phyloP scores from a whole-genome alignment of 1,140 invertebrate genomes.

The Pseudomyrmex flavicornis region DNA sequence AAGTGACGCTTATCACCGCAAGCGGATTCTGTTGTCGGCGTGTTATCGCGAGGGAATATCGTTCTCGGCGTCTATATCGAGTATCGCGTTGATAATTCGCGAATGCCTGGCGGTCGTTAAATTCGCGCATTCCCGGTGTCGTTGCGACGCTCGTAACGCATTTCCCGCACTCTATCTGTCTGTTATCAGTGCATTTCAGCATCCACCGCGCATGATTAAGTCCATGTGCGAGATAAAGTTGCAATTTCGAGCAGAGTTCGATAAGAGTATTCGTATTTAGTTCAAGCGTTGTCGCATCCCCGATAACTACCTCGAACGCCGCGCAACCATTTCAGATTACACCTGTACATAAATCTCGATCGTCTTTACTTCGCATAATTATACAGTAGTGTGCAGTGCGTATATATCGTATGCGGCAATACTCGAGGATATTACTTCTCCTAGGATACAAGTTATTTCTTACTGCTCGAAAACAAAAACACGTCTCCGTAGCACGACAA shows the following conservation, averaged over 20 bases:
- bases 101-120: constrained; percentile 52
- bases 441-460: constrained; percentile 19
- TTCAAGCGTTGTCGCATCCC: too few relatives aligned
- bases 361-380: background rate
- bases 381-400: background rate
- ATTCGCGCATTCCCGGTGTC: constrained; percentile 1
- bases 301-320: too few relatives aligned
- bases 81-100: constrained; percentile 57
- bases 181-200: background rate
- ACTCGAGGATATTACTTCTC: too few relatives aligned
- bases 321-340: too few relatives aligned
- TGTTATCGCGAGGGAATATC: constrained; percentile 59
- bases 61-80: constrained; percentile 8
- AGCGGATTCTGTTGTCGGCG: constrained; percentile 35
- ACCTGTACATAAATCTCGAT: too few relatives aligned
- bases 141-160: constrained; percentile 10
- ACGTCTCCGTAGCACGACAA: background rate
- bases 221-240: background rate
- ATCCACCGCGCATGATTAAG: constrained; percentile 4
- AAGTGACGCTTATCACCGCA: background rate
- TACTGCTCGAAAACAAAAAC: background rate
- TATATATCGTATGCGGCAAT: background rate
- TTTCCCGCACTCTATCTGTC: background rate
- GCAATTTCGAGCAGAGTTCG: too few relatives aligned
- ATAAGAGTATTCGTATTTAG: too few relatives aligned